phyloP scores from a whole-genome alignment of 2,888 invertebrate genomes.

The Tortricodes alternella region DNA sequence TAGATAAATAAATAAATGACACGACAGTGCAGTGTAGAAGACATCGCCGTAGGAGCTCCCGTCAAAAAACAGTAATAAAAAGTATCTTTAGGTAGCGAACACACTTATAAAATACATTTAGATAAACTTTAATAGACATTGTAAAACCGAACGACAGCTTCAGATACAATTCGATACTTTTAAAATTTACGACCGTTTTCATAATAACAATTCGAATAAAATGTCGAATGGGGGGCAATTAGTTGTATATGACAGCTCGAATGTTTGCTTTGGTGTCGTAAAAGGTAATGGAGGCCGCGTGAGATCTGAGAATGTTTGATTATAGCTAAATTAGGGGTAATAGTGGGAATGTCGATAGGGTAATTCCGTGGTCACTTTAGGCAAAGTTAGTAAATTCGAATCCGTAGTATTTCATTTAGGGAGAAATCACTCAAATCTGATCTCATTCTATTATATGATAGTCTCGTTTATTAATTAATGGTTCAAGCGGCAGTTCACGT shows the following conservation, averaged over 20 bases:
- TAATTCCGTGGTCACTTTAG: not conserved
- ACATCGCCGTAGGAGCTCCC: not conserved
- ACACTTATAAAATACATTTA: conserved; percentile 61
- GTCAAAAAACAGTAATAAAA: conserved; percentile 53
- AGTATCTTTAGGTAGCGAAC: conserved; percentile 62
- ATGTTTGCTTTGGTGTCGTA: conserved; percentile 15
- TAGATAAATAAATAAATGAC: too few relatives aligned
- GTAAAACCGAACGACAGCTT: conserved; percentile 59
- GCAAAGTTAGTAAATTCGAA: too few relatives aligned
- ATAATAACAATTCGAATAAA: conserved; percentile 42
- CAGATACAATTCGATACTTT: conserved; percentile 43
- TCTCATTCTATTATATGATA: too few relatives aligned
- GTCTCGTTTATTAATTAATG: too few relatives aligned
- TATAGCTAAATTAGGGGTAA: not conserved
- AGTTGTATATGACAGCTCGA: conserved; percentile 1
- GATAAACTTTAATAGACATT: conserved; percentile 63
- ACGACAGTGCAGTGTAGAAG: not conserved
- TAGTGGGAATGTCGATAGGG: not conserved
- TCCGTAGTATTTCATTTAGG: too few relatives aligned
- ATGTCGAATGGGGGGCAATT: conserved; percentile 13
- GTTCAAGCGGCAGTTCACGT: too few relatives aligned
- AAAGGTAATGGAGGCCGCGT: conserved; percentile 5
- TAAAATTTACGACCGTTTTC: conserved; percentile 46
- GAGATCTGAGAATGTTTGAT: not conserved
- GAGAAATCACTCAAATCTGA: too few relatives aligned